Percentiles rank a stretch among this genome's conserved stretches.
These are phyloP conservation scores for Nannoperca australis DNA, from an alignment of 2,797 vertebrate species.

Conservation along the genomic window DNA sequence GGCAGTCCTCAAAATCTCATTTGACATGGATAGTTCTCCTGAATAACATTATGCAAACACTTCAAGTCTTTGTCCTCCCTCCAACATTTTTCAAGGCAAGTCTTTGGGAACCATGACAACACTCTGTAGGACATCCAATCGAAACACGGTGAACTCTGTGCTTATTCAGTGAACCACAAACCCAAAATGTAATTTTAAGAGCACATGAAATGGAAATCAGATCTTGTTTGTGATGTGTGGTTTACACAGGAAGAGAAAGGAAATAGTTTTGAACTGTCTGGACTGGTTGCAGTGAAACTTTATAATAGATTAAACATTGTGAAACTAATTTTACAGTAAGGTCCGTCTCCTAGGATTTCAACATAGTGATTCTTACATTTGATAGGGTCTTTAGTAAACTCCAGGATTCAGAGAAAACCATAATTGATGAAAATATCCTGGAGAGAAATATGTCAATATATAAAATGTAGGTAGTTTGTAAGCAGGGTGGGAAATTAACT, in stretches of 20 bases:
- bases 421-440: constrained; percentile 33
- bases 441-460: constrained; percentile 38
- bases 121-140: constrained; percentile 64
- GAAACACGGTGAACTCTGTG: constrained; percentile 64
- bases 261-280: constrained; percentile 5
- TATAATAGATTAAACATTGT: not conserved
- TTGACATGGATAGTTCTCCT: constrained; percentile 63
- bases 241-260: constrained; percentile 2
- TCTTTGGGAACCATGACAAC: constrained; percentile 83
- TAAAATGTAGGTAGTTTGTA: constrained; percentile 34
- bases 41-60: constrained; percentile 72
- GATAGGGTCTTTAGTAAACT: constrained; percentile 2
- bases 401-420: not conserved
- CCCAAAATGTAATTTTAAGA: constrained; percentile 62
- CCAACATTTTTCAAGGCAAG: constrained; percentile 72
- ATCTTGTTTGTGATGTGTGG: constrained; percentile 11
- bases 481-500: no score
- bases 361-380: constrained; percentile 35
- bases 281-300: constrained; percentile 27
- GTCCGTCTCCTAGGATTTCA: constrained; percentile 14
- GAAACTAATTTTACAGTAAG: not conserved
- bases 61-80: constrained; percentile 71
- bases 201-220: constrained; percentile 34
- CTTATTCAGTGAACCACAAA: constrained; percentile 67
- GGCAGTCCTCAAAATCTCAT: constrained; percentile 59